A percentile compares a stretch with the other conserved stretches of the same genome.
phyloP scores from a whole-genome alignment of 2,888 invertebrate genomes.

The Pegoplata infirma region DNA sequence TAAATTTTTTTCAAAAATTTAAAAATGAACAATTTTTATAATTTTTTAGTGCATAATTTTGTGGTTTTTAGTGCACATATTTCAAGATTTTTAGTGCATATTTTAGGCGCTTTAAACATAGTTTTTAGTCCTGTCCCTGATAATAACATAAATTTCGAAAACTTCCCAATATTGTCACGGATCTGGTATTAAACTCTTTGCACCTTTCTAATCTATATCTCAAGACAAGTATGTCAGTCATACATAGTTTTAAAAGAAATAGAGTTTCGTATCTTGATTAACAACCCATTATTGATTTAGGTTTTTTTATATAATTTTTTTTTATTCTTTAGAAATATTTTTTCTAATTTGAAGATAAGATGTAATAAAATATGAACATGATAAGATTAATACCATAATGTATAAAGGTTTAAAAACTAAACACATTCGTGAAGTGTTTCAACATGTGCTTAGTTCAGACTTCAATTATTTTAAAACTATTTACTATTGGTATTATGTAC shows the following conservation, averaged over 20 bases:
- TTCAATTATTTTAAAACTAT: too few relatives aligned
- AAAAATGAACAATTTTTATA: too few relatives aligned
- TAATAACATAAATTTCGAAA: too few relatives aligned
- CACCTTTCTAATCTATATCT: background rate
- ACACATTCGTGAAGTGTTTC: background rate
- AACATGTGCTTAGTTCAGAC: background rate
- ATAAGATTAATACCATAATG: conserved; percentile 21
- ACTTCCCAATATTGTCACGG: too few relatives aligned
- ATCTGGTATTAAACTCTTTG: background rate
- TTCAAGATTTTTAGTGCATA: too few relatives aligned
- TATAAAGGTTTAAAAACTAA: background rate
- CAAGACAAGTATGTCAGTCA: background rate
- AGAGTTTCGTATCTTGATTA: background rate
- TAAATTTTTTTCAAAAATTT: too few relatives aligned
- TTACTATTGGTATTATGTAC: too few relatives aligned
- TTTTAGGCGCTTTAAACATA: too few relatives aligned
- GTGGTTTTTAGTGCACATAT: too few relatives aligned
- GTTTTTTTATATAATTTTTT: background rate
- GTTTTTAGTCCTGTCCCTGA: too few relatives aligned
- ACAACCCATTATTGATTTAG: conserved; percentile 28
- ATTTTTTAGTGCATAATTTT: too few relatives aligned
- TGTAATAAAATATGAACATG: conserved; percentile 16
- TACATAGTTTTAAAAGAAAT: background rate
- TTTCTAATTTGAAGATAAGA: conserved; percentile 7
- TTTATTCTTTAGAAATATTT: background rate